Conservation (phyloP, 2,888 invertebrate species). For the Nomada hirtipes region DNA sequence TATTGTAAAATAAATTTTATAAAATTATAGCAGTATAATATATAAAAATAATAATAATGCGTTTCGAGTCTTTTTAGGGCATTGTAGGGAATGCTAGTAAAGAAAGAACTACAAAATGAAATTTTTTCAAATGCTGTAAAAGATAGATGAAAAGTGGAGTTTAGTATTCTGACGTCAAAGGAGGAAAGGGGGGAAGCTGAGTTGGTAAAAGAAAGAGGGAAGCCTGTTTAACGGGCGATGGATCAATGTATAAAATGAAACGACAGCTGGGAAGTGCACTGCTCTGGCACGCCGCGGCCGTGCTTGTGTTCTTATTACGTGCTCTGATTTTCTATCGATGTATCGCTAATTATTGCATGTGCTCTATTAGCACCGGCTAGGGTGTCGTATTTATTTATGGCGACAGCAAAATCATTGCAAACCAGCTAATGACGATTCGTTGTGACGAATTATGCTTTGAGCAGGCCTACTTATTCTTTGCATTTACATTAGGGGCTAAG, state of each 20-base stretch:
- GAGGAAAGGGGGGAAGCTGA: not conserved
- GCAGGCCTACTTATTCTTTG: too few relatives aligned
- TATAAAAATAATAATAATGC: not conserved
- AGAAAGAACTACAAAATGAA: not conserved
- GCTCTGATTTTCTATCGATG: slow-evolving; percentile 35
- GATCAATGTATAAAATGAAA: slow-evolving; percentile 73
- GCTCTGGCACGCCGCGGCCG: slow-evolving; percentile 29
- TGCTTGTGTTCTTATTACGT: slow-evolving; percentile 31
- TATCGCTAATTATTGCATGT: slow-evolving; percentile 45
- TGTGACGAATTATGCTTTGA: too few relatives aligned
- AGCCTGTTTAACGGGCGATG: slow-evolving; percentile 35
- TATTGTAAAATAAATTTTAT: not conserved
- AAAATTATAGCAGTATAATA: not conserved
- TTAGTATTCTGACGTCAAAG: not conserved
- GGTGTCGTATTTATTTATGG: slow-evolving; percentile 13
- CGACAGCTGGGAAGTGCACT: slow-evolving; percentile 78
- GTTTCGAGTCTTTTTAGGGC: too few relatives aligned
- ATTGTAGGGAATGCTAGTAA: not conserved
- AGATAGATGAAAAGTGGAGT: not conserved
- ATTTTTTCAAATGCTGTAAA: not conserved
- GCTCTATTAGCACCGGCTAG: not conserved
- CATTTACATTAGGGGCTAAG: too few relatives aligned
- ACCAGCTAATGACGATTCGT: not conserved
- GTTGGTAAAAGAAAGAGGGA: slow-evolving; percentile 12
- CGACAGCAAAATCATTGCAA: slow-evolving; percentile 2